Percentiles rank a stretch among this genome's conserved stretches.
Conservation (phyloP, 2,888 invertebrate species). For the Agrotis ipsilon region DNA sequence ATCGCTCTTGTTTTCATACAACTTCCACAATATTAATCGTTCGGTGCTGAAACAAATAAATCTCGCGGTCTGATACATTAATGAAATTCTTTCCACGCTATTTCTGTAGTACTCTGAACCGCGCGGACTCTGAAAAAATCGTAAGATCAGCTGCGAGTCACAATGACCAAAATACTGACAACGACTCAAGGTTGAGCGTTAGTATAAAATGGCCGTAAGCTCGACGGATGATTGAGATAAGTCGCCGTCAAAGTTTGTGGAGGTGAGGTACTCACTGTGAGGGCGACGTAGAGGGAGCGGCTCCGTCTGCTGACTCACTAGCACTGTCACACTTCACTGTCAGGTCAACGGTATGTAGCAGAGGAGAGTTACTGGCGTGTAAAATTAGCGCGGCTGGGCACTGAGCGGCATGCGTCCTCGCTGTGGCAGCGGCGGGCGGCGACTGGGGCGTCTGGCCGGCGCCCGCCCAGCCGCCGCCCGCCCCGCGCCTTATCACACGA, state of each 20-base stretch:
- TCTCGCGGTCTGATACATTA: constrained; percentile 68
- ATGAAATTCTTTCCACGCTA: constrained; percentile 71
- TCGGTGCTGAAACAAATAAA: constrained; percentile 75
- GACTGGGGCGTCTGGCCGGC: constrained; percentile 87
- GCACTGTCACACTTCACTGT: constrained; percentile 85
- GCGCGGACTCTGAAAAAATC: constrained; percentile 67
- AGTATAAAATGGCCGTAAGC: constrained; percentile 87
- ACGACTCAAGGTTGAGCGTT: constrained; percentile 85
- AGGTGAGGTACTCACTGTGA: constrained; percentile 76
- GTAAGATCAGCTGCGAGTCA: constrained; percentile 77
- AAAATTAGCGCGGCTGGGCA: constrained; percentile 81
- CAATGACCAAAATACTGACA: constrained; percentile 86
- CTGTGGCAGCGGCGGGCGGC: constrained; percentile 80
- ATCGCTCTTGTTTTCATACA: constrained; percentile 75
- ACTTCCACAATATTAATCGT: constrained; percentile 76
- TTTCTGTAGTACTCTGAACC: constrained; percentile 67
- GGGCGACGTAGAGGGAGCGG: constrained; percentile 50
- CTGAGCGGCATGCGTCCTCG: constrained; percentile 78
- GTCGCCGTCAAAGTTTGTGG: constrained; percentile 73
- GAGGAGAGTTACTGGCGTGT: constrained; percentile 81
- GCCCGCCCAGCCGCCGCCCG: constrained; percentile 85
- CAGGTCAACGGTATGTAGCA: constrained; percentile 79
- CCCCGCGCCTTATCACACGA: constrained; percentile 88
- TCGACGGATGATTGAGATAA: constrained; percentile 80
- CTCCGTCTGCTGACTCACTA: constrained; percentile 66